Evolutionary conservation across 2,888 invertebrate species (phyloP).

Genomic region (Hylaea fasciaria): DNA sequence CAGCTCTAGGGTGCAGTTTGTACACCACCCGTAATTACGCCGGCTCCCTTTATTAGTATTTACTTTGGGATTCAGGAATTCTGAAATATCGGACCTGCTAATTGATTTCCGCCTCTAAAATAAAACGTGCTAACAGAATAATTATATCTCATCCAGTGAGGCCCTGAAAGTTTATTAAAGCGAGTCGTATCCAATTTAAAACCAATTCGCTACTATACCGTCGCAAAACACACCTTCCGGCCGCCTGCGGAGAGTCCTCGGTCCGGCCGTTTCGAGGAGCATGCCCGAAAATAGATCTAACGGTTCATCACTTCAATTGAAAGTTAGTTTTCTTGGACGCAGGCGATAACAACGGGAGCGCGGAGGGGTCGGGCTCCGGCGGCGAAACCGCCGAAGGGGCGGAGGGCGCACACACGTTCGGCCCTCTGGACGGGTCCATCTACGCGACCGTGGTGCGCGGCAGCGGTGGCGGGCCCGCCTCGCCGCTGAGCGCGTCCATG

Average conservation of each 20-base stretch:
- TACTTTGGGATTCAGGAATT: too few relatives aligned
- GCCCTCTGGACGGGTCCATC: slow-evolving; percentile 95
- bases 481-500: slow-evolving; percentile 94
- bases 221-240: slow-evolving; percentile 53
- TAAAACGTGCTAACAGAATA: too few relatives aligned
- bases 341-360: slow-evolving; percentile 85
- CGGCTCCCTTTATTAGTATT: slow-evolving; percentile 36
- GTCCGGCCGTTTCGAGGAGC: slow-evolving; percentile 5
- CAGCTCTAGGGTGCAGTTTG: slow-evolving; percentile 52
- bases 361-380: slow-evolving; percentile 77
- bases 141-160: slow-evolving; percentile 36
- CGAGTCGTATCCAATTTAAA: slow-evolving; percentile 73
- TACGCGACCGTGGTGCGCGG: slow-evolving; percentile 89
- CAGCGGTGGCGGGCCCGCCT: slow-evolving; percentile 75
- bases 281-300: slow-evolving; percentile 9
- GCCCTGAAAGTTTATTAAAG: slow-evolving; percentile 61
- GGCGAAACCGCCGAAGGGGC: slow-evolving; percentile 76
- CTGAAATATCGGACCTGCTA: too few relatives aligned
- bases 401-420: slow-evolving; percentile 88
- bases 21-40: slow-evolving; percentile 58
- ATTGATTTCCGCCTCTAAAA: too few relatives aligned
- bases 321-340: slow-evolving; percentile 48
- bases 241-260: slow-evolving; percentile 11
- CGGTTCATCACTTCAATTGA: slow-evolving; percentile 23
- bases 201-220: slow-evolving; percentile 67